phyloP scores from a whole-genome alignment of 2,113 vertebrate genomes.

The Antidorcas marsupialis region DNA sequence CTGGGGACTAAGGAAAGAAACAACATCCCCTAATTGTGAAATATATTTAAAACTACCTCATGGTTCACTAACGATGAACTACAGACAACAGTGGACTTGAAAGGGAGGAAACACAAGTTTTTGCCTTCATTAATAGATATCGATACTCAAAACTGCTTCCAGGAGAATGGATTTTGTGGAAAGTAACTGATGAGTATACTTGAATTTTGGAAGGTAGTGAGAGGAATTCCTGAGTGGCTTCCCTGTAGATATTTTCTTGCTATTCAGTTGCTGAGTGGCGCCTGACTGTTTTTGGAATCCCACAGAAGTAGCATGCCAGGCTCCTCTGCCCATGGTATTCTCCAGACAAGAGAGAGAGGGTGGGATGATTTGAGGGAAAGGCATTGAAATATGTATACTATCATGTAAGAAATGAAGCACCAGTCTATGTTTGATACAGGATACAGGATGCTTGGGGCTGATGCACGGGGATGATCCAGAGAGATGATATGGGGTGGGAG shows the following conservation, averaged over 20 bases:
- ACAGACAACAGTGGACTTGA: background rate
- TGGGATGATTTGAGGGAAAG: no score
- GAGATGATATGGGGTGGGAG: no score
- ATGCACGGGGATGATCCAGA: no score
- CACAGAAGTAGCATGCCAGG: background rate
- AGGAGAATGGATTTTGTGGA: background rate
- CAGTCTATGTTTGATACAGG: no score
- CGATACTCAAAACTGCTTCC: background rate
- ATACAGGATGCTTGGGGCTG: no score
- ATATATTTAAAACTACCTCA: background rate
- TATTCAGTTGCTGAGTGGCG: accelerated
- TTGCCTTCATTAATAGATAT: background rate
- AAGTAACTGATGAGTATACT: background rate
- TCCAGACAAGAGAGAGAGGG: background rate
- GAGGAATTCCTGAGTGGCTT: background rate
- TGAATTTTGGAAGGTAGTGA: background rate
- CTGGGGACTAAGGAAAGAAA: background rate
- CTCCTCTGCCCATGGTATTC: background rate
- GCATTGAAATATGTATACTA: no score
- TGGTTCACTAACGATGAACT: background rate
- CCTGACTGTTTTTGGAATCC: background rate
- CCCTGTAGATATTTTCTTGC: background rate
- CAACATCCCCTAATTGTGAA: background rate
- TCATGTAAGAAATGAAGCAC: no score
- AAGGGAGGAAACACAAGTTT: background rate